phyloP scores from a whole-genome alignment of 2,888 invertebrate species.

The Spicauda simplicius region DNA sequence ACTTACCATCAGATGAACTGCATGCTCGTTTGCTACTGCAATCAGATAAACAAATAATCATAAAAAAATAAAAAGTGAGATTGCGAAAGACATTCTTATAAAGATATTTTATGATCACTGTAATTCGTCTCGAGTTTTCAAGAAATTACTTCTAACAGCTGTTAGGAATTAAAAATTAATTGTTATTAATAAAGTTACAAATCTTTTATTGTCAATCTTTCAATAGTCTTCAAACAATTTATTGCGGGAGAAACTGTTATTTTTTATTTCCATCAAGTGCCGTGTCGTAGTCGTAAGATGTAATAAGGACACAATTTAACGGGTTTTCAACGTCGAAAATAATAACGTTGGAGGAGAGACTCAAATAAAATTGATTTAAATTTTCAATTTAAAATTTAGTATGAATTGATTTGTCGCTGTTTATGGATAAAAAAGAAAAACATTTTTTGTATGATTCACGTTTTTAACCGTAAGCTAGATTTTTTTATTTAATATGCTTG shows the following conservation, averaged over 20 bases:
- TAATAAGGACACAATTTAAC: slow-evolving; percentile 21
- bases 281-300: slow-evolving; percentile 23
- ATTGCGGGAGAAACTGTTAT: not conserved
- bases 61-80: no score
- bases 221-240: not conserved
- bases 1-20: no score
- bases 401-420: not conserved
- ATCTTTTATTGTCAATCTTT: not conserved
- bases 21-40: no score
- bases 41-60: no score
- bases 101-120: no score
- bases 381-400: slow-evolving; percentile 12
- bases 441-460: no score
- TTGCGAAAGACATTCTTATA: no score
- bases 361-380: slow-evolving; percentile 27
- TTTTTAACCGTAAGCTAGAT: no score
- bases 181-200: not conserved
- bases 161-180: not conserved
- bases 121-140: no score
- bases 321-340: slow-evolving; percentile 27
- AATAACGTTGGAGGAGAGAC: slow-evolving; percentile 14
- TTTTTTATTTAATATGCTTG: no score
- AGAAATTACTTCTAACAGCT: not conserved
- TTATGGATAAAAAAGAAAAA: no score
- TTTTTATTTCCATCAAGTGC: not conserved